These are phyloP conservation scores for Lycopodina hypogea DNA, from an alignment of 37 sponge, comb jelly and placozoan species.

Conservation along the genomic window DNA sequence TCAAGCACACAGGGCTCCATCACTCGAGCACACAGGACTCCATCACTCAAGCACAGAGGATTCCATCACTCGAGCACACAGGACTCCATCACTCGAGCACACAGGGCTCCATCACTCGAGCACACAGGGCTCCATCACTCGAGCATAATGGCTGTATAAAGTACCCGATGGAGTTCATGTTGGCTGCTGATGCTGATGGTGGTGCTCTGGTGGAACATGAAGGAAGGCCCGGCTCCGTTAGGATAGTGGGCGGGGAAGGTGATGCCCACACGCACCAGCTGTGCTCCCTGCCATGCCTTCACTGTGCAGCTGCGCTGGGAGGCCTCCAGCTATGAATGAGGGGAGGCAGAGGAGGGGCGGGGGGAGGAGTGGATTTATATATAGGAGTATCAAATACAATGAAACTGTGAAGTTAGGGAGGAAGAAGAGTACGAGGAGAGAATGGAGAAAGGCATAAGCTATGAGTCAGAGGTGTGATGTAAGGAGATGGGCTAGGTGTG, in stretches of 20 bases:
- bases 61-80: no score
- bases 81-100: no score
- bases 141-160: not conserved
- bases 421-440: slow-evolving; percentile 3
- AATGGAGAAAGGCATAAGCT: no score
- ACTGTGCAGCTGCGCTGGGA: slow-evolving; percentile 69
- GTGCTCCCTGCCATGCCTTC: slow-evolving; percentile 40
- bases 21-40: no score
- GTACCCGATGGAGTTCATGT: slow-evolving; percentile 45
- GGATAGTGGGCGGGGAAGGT: slow-evolving; percentile 82
- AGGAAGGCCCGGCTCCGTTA: slow-evolving; percentile 76
- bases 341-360: not conserved
- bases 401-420: no score
- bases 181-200: slow-evolving; percentile 54
- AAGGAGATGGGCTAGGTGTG: no score
- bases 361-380: not conserved
- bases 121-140: no score
- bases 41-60: no score
- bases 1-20: no score
- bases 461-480: no score
- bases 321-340: slow-evolving; percentile 44
- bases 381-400: no score
- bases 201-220: slow-evolving; percentile 61
- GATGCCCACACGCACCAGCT: slow-evolving; percentile 60
- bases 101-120: no score